Percentiles rank a stretch among this genome's conserved stretches.
phyloP scores from a whole-genome alignment of 2,113 vertebrate genomes.

The Stegastes partitus region DNA sequence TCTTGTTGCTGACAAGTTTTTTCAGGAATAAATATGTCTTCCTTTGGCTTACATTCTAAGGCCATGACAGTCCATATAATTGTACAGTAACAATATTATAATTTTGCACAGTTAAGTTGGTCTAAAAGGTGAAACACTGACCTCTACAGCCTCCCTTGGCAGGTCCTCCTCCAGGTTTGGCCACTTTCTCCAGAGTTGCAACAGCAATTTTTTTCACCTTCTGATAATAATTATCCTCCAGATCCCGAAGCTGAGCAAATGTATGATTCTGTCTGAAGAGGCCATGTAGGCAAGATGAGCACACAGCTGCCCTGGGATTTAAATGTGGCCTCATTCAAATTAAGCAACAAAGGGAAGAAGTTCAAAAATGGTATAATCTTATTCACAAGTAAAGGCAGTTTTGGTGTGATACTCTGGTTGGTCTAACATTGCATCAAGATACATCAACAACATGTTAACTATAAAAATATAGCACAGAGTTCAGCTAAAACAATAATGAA shows the following conservation, averaged over 20 bases:
- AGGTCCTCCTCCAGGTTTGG: constrained; percentile 83
- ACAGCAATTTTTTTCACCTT: constrained; percentile 84
- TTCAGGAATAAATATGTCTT: not conserved
- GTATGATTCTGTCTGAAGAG: constrained; percentile 85
- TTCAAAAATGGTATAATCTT: not conserved
- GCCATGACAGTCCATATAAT: not conserved
- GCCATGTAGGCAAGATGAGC: not conserved
- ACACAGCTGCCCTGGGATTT: not conserved
- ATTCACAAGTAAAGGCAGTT: too few relatives aligned
- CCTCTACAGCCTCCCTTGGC: constrained; percentile 82
- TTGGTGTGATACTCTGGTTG: not conserved
- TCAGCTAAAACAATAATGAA: too few relatives aligned
- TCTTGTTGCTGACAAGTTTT: not conserved
- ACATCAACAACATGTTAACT: not conserved
- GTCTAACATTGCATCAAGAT: not conserved
- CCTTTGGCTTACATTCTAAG: not conserved
- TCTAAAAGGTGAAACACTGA: constrained; percentile 70
- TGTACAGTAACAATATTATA: not conserved
- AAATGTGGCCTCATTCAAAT: not conserved
- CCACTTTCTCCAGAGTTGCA: constrained; percentile 78
- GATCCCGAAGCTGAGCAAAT: constrained; percentile 87
- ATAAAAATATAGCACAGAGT: not conserved
- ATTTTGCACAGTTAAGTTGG: not conserved
- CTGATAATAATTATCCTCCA: constrained; percentile 89
- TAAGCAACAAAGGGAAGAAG: not conserved